Base-by-base conservation (phyloP, 1,140 invertebrate genomes). In the Drosophila simulans region DNA sequence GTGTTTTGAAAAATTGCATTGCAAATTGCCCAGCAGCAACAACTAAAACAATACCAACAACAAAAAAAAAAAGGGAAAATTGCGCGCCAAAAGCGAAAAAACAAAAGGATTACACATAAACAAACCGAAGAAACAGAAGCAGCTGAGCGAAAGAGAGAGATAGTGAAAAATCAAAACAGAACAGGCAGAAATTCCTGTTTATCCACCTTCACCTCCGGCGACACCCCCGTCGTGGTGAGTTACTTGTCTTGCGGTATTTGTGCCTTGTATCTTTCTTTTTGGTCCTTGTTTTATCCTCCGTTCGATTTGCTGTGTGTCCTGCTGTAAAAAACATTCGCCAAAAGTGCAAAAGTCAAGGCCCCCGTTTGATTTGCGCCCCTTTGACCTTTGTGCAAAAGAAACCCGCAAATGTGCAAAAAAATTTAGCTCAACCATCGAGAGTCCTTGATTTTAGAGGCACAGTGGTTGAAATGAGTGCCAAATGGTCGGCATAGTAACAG, bases 291-390 rank as follows among this genome's bases (percentile, higher is more conserved):
- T 35, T 68, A 43, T 72, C 34, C 49, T 71, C 27, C 60, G n/a
- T 45, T 35, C 27, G 31, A 5, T 8, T 52, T 27, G 31, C 48
- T 58, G 20, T 58, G 60, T 76, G 52, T 60, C 55, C 55, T 68
- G 45, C 51, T 53, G 72, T 53, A 48, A 48, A 48, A 10, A 81
- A 77, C 77, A 77, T 86, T 85, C 64, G 65, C 63, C 46, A 62
- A 76, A 77, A 88, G 84, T 88, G 84, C 80, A 88, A 88, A 88
- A 88, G 84, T 88, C 83, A 88, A 89, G 83, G 83, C 84, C 82
- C 80, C 76, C 52, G 66, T 58, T 69, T 52, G 76, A 71, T 66
- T 68, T 76, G 68, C 51, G 65, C 65, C 58, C 77, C 48, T 82
- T 70, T 80, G 83, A 88, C 84, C 83, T 89, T 88, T 88, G 75